Conservation (phyloP, 1,140 invertebrate species). For the Pseudomyrmex cubaensis region DNA sequence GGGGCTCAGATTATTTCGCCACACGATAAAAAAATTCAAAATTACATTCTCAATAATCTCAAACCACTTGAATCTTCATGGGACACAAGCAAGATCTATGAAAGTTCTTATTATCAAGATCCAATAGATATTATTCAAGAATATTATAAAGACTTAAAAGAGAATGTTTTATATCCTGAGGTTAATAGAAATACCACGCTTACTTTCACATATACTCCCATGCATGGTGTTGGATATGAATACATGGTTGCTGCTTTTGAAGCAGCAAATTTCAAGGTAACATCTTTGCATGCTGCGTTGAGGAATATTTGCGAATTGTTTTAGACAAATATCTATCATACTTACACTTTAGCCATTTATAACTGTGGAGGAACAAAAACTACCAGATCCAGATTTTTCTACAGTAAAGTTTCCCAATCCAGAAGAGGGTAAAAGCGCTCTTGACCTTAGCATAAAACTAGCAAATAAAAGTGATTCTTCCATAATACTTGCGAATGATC, state of each 20-base stretch:
- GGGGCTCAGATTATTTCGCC: conserved; percentile 98
- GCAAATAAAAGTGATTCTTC: conserved; percentile 90
- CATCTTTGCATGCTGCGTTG: neutral
- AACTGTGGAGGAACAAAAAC: conserved; percentile 93
- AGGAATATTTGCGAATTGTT: neutral
- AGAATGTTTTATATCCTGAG: conserved; percentile 85
- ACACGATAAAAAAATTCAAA: conserved; percentile 95
- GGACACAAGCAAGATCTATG: conserved; percentile 85
- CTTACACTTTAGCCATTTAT: conserved; percentile 87
- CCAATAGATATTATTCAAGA: conserved; percentile 86
- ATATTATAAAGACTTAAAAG: conserved; percentile 89
- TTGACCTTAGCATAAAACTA: conserved; percentile 94
- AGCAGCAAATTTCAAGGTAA: conserved; percentile 90
- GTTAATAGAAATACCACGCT: conserved; percentile 88
- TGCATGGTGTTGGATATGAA: conserved; percentile 98
- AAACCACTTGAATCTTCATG: conserved; percentile 90
- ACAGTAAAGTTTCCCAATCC: conserved; percentile 99
- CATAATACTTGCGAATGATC: conserved; percentile 98
- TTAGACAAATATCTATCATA: too few relatives aligned
- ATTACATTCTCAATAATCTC: conserved; percentile 92
- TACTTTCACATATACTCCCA: conserved; percentile 96
- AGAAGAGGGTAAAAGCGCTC: conserved; percentile 96
- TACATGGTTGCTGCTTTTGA: conserved; percentile 93
- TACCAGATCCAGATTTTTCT: conserved; percentile 98
- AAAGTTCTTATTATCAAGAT: conserved; percentile 85